These are phyloP conservation scores for Orchesella cincta DNA, from an alignment of 1,140 invertebrate genomes.

Conservation along the genomic window DNA sequence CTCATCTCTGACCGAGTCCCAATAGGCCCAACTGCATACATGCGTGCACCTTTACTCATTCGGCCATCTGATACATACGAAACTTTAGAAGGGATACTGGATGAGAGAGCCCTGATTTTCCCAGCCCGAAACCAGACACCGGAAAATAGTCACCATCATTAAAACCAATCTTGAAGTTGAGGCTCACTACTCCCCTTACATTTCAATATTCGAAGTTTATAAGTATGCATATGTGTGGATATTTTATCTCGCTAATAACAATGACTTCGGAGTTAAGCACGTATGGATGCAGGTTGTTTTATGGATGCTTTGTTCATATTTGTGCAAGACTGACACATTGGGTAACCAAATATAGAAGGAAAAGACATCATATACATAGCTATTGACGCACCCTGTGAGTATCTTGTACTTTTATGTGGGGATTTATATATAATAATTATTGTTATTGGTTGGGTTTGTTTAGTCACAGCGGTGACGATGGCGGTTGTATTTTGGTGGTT, in stretches of 20 bases:
- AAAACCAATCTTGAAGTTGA: conserved; percentile 23
- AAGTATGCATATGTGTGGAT: too few species aligned
- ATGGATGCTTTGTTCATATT: too few species aligned
- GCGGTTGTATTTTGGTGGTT: conserved; percentile 10
- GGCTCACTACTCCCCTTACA: too few species aligned
- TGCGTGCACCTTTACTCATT: conserved; percentile 8
- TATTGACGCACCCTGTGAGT: too few species aligned
- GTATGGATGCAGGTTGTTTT: neutral
- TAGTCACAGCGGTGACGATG: neutral
- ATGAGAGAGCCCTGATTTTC: neutral
- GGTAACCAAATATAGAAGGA: too few species aligned
- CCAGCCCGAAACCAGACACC: conserved; percentile 47
- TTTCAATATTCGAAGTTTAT: too few species aligned
- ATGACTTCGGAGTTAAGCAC: too few species aligned
- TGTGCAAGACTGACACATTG: too few species aligned
- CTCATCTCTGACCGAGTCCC: neutral
- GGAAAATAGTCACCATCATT: conserved; percentile 45
- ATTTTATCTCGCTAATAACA: too few species aligned
- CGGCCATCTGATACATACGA: neutral
- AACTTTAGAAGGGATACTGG: neutral
- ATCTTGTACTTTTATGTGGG: too few species aligned
- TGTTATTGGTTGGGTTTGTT: neutral
- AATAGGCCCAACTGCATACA: too few species aligned
- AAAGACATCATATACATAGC: too few species aligned
- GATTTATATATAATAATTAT: neutral